These are phyloP conservation scores for Venusia cambrica DNA, from an alignment of 2,888 invertebrate genomes.

Conservation along the genomic window DNA sequence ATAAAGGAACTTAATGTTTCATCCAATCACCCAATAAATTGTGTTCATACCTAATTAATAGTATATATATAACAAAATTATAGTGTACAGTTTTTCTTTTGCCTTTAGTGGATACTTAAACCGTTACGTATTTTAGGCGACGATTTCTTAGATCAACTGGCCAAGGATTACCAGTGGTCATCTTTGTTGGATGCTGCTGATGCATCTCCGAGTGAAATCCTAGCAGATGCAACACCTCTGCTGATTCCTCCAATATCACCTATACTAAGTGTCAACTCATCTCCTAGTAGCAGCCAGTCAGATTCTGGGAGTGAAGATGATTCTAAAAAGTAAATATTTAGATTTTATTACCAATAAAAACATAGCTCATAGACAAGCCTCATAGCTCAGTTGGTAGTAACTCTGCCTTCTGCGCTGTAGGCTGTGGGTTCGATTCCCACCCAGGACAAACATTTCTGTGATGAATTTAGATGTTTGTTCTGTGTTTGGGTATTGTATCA, in stretches of 20 bases:
- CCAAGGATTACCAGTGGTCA: constrained; percentile 66
- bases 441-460: no score
- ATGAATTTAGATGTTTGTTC: no score
- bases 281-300: constrained; percentile 62
- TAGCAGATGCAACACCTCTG: constrained; percentile 69
- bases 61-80: no score
- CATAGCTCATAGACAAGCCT: no score
- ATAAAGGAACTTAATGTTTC: constrained; percentile 11
- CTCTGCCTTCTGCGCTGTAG: no score
- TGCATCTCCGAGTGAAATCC: constrained; percentile 73
- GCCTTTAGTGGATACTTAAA: no score
- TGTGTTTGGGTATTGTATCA: no score
- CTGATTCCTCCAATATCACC: constrained; percentile 66
- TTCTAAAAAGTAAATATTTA: constrained; percentile 57
- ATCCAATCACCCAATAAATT: no score
- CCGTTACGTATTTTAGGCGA: constrained; percentile 46
- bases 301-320: constrained; percentile 77
- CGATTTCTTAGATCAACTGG: constrained; percentile 67
- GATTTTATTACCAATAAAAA: constrained; percentile 10
- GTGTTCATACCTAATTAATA: no score
- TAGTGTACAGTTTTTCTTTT: no score
- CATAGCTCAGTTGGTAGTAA: no score
- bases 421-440: no score
- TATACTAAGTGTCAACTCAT: constrained; percentile 58
- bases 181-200: constrained; percentile 67